Evolutionary conservation across 2,888 invertebrate species (phyloP).

Genomic region (Eilema griseolum): DNA sequence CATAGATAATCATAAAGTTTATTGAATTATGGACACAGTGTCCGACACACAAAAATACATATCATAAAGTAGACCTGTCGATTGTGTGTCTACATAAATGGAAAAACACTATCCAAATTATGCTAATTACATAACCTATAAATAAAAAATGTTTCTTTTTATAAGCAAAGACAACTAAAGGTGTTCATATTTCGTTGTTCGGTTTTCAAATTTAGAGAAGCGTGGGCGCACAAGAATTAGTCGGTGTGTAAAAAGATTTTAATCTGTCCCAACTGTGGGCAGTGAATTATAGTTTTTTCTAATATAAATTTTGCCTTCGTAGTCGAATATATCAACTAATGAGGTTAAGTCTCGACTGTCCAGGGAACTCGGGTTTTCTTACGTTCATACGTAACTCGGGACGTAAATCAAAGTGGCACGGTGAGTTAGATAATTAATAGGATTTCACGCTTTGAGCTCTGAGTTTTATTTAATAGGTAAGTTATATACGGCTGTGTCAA

Average conservation of each 20-base stretch:
- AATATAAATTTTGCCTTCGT: constrained; percentile 72
- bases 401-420: constrained; percentile 72
- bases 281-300: constrained; percentile 78
- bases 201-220: constrained; percentile 74
- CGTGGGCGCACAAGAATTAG: constrained; percentile 80
- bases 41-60: constrained; percentile 68
- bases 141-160: constrained; percentile 56
- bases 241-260: constrained; percentile 77
- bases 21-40: constrained; percentile 68
- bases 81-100: constrained; percentile 76
- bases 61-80: constrained; percentile 75
- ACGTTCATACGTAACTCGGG: constrained; percentile 42
- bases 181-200: constrained; percentile 67
- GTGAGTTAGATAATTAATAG: constrained; percentile 70
- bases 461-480: constrained; percentile 59
- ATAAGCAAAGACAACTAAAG: constrained; percentile 59
- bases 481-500: constrained; percentile 62
- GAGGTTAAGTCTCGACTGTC: constrained; percentile 55
- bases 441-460: constrained; percentile 63
- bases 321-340: constrained; percentile 74
- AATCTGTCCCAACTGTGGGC: constrained; percentile 78
- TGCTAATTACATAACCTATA: constrained; percentile 73
- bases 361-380: constrained; percentile 60
- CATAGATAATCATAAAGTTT: constrained; percentile 70
- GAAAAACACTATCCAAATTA: constrained; percentile 69